Evolutionary conservation across 2,113 vertebrate species (phyloP).

Genomic region (Xiphophorus couchianus): DNA sequence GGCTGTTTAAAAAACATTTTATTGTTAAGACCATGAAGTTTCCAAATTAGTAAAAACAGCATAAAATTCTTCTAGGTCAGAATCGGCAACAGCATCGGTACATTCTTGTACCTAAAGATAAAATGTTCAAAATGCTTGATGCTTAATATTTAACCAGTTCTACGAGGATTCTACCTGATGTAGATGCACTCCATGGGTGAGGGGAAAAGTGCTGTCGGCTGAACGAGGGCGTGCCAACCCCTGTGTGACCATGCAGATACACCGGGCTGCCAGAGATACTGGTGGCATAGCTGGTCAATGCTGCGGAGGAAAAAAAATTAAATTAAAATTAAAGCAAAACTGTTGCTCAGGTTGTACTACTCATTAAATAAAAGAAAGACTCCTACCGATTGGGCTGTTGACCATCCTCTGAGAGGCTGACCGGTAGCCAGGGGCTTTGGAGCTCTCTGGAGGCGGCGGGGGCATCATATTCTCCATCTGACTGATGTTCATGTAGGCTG

Average conservation of each 20-base stretch:
- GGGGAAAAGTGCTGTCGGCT: conserved; percentile 99
- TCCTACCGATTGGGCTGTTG: conserved; percentile 91
- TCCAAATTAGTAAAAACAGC: too few species aligned
- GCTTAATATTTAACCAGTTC: too few species aligned
- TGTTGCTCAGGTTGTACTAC: too few species aligned
- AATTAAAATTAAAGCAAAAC: not conserved
- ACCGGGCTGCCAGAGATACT: conserved; percentile 93
- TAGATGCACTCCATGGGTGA: conserved; percentile 97
- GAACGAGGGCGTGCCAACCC: conserved; percentile 93
- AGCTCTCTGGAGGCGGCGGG: conserved; percentile 86
- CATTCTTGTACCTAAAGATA: too few species aligned
- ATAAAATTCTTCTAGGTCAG: too few species aligned
- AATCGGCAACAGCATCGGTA: too few species aligned
- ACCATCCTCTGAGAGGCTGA: conserved; percentile 91
- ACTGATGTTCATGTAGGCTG: conserved; percentile 90
- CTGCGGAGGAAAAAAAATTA: conserved; percentile 69
- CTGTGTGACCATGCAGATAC: conserved; percentile 91
- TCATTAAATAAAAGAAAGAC: not conserved
- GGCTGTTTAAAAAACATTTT: too few species aligned
- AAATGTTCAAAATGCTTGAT: too few species aligned
- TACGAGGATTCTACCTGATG: conserved; percentile 84
- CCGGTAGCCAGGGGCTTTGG: conserved; percentile 96
- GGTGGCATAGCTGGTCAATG: conserved; percentile 93
- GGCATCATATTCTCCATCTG: conserved; percentile 92
- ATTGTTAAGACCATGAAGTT: too few species aligned